Evolutionary conservation across 2,888 invertebrate genomes (phyloP), one percentile per base, ranked within the genome.

Genomic region (Epicampocera succincta): DNA sequence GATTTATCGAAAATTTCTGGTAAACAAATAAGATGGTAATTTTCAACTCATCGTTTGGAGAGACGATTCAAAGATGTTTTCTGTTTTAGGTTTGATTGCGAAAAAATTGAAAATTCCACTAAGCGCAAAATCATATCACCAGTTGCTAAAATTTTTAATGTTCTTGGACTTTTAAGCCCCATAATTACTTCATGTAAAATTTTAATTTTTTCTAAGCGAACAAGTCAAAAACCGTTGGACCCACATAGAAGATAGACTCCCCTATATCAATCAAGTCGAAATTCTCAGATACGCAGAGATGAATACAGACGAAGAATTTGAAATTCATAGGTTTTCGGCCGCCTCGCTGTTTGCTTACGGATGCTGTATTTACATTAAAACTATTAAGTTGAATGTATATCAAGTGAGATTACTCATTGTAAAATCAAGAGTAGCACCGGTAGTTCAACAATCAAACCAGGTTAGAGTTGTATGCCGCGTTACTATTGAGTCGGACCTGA

Each of bases 331-430:
- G 1, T 72, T 72, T 50, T 40, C 71, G 0, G 71, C 60, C 40
- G 71, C 71, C 1, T 72, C 72, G 3, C 72, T 52, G 12, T 15
- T 50, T 4, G 58, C 71, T 0, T 71, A 71, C n/a, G 60, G 58
- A 4, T 58, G 58, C 15, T 58, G 40, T 13, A 40, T 40, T 19
- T 58, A 58, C 15, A 15, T 58, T 11, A 21, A 42, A 1, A 21
- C 38, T 33, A 33, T 8, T 33, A 9, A 33, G 3, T 13, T 29
- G 21, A 19, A 40, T 12, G 12, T 3, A 21, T 29, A 9, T n/a
- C 21, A 71, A 12, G n/a, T 40, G 17, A 58, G 38, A 1, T 61
- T 65, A 46, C 68, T 65, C 4, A 76, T 76, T 1, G 33, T 33
- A 12, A 69, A 66, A 52, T 54, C 68, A 2, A 50, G 61, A 29